Conservation (phyloP, 1,140 invertebrate genomes). For the Danaus plexippus region DNA sequence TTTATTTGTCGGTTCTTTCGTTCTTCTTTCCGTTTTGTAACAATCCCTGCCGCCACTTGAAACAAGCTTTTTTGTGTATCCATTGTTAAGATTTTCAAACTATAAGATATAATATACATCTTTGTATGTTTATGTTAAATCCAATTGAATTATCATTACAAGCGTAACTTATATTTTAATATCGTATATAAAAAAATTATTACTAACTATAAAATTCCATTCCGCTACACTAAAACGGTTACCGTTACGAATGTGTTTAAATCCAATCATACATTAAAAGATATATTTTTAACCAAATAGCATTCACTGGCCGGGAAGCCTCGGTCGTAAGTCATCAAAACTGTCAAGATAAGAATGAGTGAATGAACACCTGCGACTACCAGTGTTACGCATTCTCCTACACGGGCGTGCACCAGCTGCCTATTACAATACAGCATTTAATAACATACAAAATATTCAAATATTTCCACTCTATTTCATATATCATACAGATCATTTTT, state of each 20-base stretch:
- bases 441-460: constrained; percentile 19
- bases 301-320: constrained; percentile 49
- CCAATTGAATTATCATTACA: too few relatives aligned
- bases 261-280: constrained; percentile 53
- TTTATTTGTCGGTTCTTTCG: constrained; percentile 15
- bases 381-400: constrained; percentile 64
- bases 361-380: constrained; percentile 69
- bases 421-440: constrained; percentile 40
- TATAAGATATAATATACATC: too few relatives aligned
- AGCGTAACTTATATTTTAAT: too few relatives aligned
- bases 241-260: constrained; percentile 67
- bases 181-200: constrained; percentile 35
- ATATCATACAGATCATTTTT: constrained; percentile 32
- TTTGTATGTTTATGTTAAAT: too few relatives aligned
- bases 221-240: constrained; percentile 49
- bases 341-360: constrained; percentile 70
- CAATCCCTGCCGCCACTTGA: constrained; percentile 16
- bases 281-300: constrained; percentile 53
- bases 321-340: constrained; percentile 65
- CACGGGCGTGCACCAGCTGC: constrained; percentile 31
- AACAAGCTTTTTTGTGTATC: constrained; percentile 8
- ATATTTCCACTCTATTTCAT: constrained; percentile 29
- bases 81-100: constrained; percentile 14
- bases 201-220: constrained; percentile 48
- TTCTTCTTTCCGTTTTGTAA: constrained; percentile 9